A percentile compares a stretch with the other conserved stretches of the same genome.
Evolutionary conservation across 2,888 invertebrate genomes (phyloP).

Genomic region (Falcaria lacertinaria): DNA sequence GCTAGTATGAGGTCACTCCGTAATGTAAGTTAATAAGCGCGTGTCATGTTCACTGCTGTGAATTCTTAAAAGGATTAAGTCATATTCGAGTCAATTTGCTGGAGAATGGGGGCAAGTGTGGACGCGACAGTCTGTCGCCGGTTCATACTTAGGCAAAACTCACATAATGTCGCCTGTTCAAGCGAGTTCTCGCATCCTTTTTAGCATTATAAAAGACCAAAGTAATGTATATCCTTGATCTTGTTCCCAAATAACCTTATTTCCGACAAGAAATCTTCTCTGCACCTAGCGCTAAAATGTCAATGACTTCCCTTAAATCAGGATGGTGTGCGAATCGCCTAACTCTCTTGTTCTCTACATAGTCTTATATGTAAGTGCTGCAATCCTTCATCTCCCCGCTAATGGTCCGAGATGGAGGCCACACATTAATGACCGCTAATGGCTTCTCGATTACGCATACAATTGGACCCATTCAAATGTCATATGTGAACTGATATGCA

Average conservation of each 20-base stretch:
- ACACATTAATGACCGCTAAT: conserved; percentile 26
- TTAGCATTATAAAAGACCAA: neutral
- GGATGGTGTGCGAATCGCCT: neutral
- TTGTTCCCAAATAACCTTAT: too few species aligned
- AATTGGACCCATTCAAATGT: conserved; percentile 9
- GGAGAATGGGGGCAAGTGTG: conserved; percentile 66
- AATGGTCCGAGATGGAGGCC: conserved; percentile 37
- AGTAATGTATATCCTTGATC: too few species aligned
- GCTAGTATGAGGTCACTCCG: conserved; percentile 39
- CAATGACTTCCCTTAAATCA: too few species aligned
- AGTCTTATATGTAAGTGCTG: conserved; percentile 16
- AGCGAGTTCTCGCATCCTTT: neutral
- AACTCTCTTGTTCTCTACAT: conserved; percentile 1
- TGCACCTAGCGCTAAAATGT: too few species aligned
- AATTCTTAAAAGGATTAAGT: conserved; percentile 70
- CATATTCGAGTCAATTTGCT: conserved; percentile 61
- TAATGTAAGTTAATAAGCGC: conserved; percentile 40
- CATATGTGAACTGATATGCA: neutral
- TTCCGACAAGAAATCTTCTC: too few species aligned
- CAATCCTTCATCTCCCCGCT: conserved; percentile 31
- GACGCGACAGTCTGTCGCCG: conserved; percentile 56
- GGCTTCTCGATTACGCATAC: conserved; percentile 20
- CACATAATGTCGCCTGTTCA: conserved; percentile 1
- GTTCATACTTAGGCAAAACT: conserved; percentile 18
- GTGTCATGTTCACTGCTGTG: conserved; percentile 33